A percentile compares a stretch with the other conserved stretches of the same genome.
Conservation (phyloP, 2,113 vertebrate species). For the Lathamus discolor region DNA sequence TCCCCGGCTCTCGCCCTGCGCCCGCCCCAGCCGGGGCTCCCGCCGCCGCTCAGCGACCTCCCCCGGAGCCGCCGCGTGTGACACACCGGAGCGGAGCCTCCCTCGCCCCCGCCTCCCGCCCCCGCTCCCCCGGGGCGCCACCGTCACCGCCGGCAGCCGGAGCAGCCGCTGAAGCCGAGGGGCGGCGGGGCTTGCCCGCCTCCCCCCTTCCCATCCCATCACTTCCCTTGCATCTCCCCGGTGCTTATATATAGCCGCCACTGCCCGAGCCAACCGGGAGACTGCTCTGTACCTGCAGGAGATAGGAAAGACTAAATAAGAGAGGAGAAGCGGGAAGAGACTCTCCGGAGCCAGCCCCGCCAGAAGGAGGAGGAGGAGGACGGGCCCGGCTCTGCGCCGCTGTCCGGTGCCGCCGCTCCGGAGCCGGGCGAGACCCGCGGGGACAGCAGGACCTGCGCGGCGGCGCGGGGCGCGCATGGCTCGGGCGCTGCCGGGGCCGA, state of each 20-base stretch:
- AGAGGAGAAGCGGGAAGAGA: not conserved
- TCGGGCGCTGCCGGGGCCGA: not conserved
- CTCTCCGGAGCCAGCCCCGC: not conserved
- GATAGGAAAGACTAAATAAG: not conserved
- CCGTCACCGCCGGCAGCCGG: slow-evolving; percentile 53
- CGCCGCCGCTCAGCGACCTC: slow-evolving; percentile 56
- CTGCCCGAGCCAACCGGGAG: slow-evolving; percentile 14
- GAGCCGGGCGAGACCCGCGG: not conserved
- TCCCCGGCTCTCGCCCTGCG: not conserved
- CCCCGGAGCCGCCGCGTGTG: slow-evolving; percentile 61
- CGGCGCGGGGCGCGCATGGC: not conserved
- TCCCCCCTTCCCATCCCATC: slow-evolving; percentile 14
- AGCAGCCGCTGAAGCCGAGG: slow-evolving; percentile 55
- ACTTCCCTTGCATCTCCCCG: slow-evolving; percentile 7
- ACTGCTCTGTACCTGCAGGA: slow-evolving; percentile 28
- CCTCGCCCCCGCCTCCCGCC: slow-evolving; percentile 2
- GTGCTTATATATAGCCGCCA: slow-evolving; percentile 51
- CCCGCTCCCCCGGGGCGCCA: slow-evolving; percentile 51
- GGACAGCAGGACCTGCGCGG: not conserved
- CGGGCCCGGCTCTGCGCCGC: not conserved
- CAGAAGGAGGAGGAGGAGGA: not conserved
- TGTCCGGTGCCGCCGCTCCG: not conserved
- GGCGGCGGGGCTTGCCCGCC: slow-evolving; percentile 43
- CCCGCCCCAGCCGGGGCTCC: not conserved
- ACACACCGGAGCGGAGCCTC: slow-evolving; percentile 55